Base-by-base conservation (phyloP, 2,113 vertebrate species). In the Upupa epops region DNA sequence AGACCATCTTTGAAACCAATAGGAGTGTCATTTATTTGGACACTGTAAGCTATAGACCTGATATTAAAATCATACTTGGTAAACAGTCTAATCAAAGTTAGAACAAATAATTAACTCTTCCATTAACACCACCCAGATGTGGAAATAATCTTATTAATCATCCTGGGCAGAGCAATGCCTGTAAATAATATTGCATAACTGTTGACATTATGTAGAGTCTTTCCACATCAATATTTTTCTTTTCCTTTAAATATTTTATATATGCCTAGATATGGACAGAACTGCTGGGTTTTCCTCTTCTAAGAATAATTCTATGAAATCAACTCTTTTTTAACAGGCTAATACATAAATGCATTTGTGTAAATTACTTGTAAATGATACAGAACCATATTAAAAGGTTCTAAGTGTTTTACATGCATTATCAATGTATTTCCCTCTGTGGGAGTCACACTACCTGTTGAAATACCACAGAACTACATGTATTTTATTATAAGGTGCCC, bases 91-190 rank as follows among this genome's bases (percentile, higher is more conserved):
- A 88, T 91, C 83, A 83, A 88, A 77, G 69, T 56, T 93, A 16
- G 28, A 74, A 83, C 61, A 88, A 95, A 94, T 71, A 95, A 93
- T 92, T 90, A 88, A 77, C 54, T 91, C 83, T 74, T 94, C 58
- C 31, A 79, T 52, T 90, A 86, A 71, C 65, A 71, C 76, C 59
- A 0, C 83, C 76, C 40, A 21, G 58, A 68, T 95, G 76, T 78
- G 88, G 90, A 94, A 95, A 93, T 86, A 77, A 63, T 80, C 45
- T 48, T 87, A 68, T 89, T 88, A 94, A 81, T 91, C 61, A 93
- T 65, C 28, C 31, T 56, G 54, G 4, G 40, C 49, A 90, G 29
- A 92, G 21, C n/a, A 90, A 3, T 74, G 54, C 19, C 36, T 58
- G 70, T 90, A 94, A 96, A 92, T 90, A 93, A 82, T 40, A 16